phyloP scores from a whole-genome alignment of 2,888 invertebrate species.

The Microdon myrmicae region DNA sequence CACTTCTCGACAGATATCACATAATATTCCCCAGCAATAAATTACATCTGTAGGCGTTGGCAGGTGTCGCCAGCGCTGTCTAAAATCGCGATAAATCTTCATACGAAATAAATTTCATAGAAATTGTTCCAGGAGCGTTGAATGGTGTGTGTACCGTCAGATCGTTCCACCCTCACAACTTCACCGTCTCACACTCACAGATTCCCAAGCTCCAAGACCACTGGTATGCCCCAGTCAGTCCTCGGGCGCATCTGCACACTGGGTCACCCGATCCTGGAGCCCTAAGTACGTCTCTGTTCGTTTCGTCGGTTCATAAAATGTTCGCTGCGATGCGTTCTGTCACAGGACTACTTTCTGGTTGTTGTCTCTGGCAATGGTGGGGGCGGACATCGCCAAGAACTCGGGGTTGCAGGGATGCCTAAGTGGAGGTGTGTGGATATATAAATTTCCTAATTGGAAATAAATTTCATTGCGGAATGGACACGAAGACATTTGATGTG shows the following conservation, averaged over 20 bases:
- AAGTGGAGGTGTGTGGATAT: slow-evolving; percentile 31
- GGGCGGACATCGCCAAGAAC: too few relatives aligned
- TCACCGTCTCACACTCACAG: too few relatives aligned
- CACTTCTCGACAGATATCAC: slow-evolving; percentile 54
- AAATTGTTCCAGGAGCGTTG: slow-evolving; percentile 63
- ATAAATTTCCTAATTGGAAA: slow-evolving; percentile 52
- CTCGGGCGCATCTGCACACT: too few relatives aligned
- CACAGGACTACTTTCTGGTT: not conserved
- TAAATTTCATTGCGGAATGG: slow-evolving; percentile 46
- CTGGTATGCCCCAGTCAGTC: too few relatives aligned
- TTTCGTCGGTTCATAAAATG: slow-evolving; percentile 43
- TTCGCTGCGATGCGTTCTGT: slow-evolving; percentile 41
- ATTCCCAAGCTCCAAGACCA: too few relatives aligned
- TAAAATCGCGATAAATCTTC: slow-evolving; percentile 68
- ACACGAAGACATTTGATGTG: slow-evolving; percentile 28
- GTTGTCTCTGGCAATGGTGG: too few relatives aligned
- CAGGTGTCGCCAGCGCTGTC: slow-evolving; percentile 68
- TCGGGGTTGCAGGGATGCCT: too few relatives aligned
- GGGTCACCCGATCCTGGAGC: slow-evolving; percentile 48
- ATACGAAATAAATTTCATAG: slow-evolving; percentile 67
- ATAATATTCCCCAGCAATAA: slow-evolving; percentile 62
- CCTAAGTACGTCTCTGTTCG: slow-evolving; percentile 38
- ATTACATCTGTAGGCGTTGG: slow-evolving; percentile 69
- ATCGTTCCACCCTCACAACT: too few relatives aligned
- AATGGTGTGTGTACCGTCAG: slow-evolving; percentile 21